Evolutionary conservation across 2,113 vertebrate genomes (phyloP).

Genomic region (Leptosomus discolor): DNA sequence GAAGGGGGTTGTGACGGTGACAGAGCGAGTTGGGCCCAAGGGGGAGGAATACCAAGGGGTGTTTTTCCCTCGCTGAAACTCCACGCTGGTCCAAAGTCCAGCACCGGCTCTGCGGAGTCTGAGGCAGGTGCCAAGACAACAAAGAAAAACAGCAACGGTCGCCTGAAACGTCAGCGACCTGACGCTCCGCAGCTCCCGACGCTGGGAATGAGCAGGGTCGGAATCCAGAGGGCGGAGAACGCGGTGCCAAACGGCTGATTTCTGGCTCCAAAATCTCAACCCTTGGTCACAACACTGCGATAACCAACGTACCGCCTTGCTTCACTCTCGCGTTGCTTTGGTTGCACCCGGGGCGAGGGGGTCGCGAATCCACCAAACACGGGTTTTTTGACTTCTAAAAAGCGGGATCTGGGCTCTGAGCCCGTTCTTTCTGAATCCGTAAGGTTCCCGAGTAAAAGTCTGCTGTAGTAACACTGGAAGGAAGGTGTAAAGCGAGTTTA

Average conservation of each 20-base stretch:
- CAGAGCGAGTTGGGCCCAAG: neutral
- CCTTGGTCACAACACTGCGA: accelerated
- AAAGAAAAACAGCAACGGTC: neutral
- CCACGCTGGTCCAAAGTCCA: neutral
- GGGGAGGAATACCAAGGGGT: neutral
- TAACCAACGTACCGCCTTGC: accelerated
- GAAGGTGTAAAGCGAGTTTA: neutral
- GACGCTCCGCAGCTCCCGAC: neutral
- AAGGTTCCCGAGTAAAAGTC: neutral
- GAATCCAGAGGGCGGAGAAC: neutral
- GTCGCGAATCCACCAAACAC: neutral
- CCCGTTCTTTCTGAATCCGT: accelerated
- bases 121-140: neutral
- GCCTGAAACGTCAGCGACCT: neutral
- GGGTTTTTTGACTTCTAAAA: neutral
- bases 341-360: neutral
- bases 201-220: neutral
- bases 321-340: neutral
- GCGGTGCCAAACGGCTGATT: accelerated
- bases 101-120: neutral
- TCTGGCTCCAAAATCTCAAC: neutral
- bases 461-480: accelerated
- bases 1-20: neutral
- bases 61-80: neutral
- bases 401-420: neutral